Evolutionary conservation across 2,113 vertebrate species (phyloP).

Genomic region (Hyperopisus bebe): DNA sequence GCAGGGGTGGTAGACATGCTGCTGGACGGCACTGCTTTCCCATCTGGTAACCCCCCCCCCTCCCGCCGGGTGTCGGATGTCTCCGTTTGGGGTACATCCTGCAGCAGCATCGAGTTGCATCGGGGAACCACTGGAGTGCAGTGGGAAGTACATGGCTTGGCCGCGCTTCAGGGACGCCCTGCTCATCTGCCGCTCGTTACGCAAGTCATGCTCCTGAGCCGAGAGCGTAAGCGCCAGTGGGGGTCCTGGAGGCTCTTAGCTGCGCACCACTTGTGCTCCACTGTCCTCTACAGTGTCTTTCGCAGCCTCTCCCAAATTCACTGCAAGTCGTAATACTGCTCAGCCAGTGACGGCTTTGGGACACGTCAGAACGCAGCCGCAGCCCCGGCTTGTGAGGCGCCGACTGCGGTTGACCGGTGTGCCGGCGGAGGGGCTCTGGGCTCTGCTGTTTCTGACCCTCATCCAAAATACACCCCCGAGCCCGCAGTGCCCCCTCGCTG

Average conservation of each 20-base stretch:
- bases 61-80: constrained; percentile 44
- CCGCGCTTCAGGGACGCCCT: constrained; percentile 37
- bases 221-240: constrained; percentile 37
- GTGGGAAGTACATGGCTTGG: constrained; percentile 42
- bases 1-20: not conserved
- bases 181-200: constrained; percentile 34
- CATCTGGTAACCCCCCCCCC: constrained; percentile 39
- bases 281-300: not conserved
- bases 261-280: not conserved
- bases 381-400: constrained; percentile 40
- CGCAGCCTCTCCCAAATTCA: not conserved
- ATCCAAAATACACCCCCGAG: constrained; percentile 57
- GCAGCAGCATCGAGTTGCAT: constrained; percentile 43
- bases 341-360: constrained; percentile 39
- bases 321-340: constrained; percentile 35
- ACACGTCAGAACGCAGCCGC: not conserved
- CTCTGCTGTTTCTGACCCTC: constrained; percentile 59
- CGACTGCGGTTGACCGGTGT: constrained; percentile 56
- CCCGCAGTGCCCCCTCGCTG: constrained; percentile 41
- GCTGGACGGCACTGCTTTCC: constrained; percentile 27
- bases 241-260: constrained; percentile 20
- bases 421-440: constrained; percentile 43
- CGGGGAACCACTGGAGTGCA: constrained; percentile 25
- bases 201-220: constrained; percentile 31
- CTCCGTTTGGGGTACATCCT: constrained; percentile 45